Conservation (phyloP, 2,113 vertebrate species). For the Oryzias curvinotus region DNA sequence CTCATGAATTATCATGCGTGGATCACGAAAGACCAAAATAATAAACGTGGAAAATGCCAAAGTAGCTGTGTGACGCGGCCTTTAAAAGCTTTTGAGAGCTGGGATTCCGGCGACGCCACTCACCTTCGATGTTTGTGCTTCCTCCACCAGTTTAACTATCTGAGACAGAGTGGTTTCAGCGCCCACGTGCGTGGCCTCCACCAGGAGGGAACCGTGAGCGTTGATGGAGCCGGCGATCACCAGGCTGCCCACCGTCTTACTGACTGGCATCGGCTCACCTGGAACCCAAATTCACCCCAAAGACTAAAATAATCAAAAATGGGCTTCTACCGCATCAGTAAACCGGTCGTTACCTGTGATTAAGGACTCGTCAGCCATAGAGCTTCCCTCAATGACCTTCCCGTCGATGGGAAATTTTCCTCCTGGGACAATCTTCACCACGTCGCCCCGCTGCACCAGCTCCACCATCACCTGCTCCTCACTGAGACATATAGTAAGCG, state of each 20-base stretch:
- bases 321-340: background rate
- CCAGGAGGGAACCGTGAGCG: constrained; percentile 88
- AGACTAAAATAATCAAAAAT: background rate
- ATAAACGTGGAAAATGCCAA: too few relatives aligned
- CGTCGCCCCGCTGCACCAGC: constrained; percentile 91
- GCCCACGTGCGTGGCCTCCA: constrained; percentile 92
- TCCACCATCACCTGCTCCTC: constrained; percentile 94
- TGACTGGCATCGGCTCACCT: constrained; percentile 97
- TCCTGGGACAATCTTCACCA: constrained; percentile 90
- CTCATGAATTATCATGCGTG: too few relatives aligned
- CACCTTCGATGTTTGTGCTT: constrained; percentile 98
- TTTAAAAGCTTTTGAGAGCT: background rate
- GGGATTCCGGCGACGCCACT: background rate
- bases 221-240: constrained; percentile 98
- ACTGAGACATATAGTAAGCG: constrained; percentile 56
- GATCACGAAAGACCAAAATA: too few relatives aligned
- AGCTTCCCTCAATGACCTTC: constrained; percentile 91
- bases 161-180: constrained; percentile 91
- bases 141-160: constrained; percentile 94
- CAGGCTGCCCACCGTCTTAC: constrained; percentile 87
- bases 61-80: too few relatives aligned
- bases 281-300: constrained; percentile 1
- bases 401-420: constrained; percentile 98
- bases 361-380: constrained; percentile 96
- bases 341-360: constrained; percentile 86